Conservation (phyloP, 2,888 invertebrate genomes). For the Epirrhoe tristata region DNA sequence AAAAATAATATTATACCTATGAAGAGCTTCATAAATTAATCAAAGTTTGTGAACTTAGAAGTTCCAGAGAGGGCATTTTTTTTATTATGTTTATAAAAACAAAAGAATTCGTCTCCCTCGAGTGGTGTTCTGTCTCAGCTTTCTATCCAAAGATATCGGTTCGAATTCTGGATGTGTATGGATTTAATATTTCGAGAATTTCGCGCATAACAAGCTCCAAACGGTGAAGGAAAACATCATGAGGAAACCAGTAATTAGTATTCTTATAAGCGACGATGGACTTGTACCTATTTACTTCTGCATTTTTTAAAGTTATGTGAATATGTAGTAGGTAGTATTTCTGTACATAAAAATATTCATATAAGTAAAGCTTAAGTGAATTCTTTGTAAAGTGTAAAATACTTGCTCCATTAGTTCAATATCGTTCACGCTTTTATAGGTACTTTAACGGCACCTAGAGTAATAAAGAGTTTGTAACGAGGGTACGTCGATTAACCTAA, state of each 20-base stretch:
- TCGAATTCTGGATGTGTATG: no score
- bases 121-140: background rate
- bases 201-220: no score
- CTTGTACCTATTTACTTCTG: no score
- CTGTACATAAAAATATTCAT: no score
- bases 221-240: no score
- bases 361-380: background rate
- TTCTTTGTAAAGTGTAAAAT: conserved; percentile 14
- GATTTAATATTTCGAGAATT: no score
- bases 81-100: conserved; percentile 1
- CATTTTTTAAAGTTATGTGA: no score
- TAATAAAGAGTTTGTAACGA: conserved; percentile 59
- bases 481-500: conserved; percentile 60
- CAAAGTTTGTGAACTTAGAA: conserved; percentile 53
- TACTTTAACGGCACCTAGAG: conserved; percentile 54
- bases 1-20: conserved; percentile 21
- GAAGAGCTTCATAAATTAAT: conserved; percentile 52
- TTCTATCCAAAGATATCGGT: no score
- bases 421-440: conserved; percentile 30
- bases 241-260: no score
- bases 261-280: no score
- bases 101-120: background rate
- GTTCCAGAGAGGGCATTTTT: conserved; percentile 39
- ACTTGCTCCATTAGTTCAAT: conserved; percentile 33
- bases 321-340: no score